These are phyloP conservation scores for Bombycilla garrulus DNA, from an alignment of 2,113 vertebrate genomes.

Conservation along the genomic window DNA sequence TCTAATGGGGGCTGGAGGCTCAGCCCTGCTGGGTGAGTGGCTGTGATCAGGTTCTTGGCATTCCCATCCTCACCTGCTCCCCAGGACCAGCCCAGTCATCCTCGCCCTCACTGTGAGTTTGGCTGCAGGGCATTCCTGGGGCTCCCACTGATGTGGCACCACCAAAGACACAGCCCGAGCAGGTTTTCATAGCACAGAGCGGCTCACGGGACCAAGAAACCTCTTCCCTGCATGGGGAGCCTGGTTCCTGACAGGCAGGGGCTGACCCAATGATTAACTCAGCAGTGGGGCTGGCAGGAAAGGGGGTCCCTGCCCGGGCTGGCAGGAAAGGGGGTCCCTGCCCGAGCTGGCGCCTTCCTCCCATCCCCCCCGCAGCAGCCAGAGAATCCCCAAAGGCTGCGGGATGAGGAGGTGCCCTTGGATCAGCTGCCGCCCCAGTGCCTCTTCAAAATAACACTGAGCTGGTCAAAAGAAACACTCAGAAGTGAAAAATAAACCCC, in stretches of 20 bases:
- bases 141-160: neutral
- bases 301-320: neutral
- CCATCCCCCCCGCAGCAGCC: neutral
- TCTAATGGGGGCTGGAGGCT: neutral
- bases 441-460: neutral
- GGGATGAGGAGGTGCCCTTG: neutral
- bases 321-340: neutral
- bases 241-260: neutral
- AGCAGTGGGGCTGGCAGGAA: accelerated
- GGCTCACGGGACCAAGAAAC: neutral
- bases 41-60: neutral
- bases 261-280: neutral
- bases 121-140: neutral
- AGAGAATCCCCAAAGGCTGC: neutral
- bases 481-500: neutral
- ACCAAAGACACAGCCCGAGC: neutral
- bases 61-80: neutral
- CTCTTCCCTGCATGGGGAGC: neutral
- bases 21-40: neutral
- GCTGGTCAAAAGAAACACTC: neutral
- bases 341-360: neutral
- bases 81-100: neutral
- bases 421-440: neutral
- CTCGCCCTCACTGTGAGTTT: accelerated
- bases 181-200: neutral